Conservation (phyloP, 2,797 vertebrate species). For the Diglossa cyanea region DNA sequence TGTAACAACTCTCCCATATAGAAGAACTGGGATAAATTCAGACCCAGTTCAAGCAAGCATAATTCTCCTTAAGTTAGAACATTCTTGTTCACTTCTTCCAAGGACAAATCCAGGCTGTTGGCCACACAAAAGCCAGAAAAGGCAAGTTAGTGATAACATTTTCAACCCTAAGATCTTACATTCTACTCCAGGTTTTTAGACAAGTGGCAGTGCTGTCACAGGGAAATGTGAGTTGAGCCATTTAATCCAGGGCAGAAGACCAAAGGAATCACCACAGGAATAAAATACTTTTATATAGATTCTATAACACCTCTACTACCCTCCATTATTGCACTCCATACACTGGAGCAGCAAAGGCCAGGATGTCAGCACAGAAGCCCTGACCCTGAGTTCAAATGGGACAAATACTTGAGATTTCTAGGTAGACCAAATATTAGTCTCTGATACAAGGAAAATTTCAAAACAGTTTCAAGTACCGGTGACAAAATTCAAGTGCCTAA, state of each 20-base stretch:
- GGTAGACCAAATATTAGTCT: neutral
- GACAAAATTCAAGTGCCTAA: neutral
- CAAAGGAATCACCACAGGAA: neutral
- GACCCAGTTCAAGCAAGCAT: neutral
- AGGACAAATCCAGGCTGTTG: neutral
- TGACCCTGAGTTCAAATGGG: neutral
- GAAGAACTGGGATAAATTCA: neutral
- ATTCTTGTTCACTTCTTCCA: neutral
- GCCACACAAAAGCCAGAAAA: neutral
- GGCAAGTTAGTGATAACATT: neutral
- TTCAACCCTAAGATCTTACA: neutral
- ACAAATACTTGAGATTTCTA: neutral
- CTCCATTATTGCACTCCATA: neutral
- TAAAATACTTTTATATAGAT: neutral
- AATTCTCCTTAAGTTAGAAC: neutral
- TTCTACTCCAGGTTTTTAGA: neutral
- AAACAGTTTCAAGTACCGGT: neutral
- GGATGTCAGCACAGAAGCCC: neutral
- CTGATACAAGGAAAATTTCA: neutral
- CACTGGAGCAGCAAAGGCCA: neutral
- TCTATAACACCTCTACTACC: neutral
- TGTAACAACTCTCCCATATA: neutral
- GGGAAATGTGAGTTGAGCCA: neutral
- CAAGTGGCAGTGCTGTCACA: rapidly evolving
- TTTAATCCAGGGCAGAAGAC: neutral